Base-by-base conservation (phyloP, 2,888 invertebrate genomes). In the Mythimna albipuncta region DNA sequence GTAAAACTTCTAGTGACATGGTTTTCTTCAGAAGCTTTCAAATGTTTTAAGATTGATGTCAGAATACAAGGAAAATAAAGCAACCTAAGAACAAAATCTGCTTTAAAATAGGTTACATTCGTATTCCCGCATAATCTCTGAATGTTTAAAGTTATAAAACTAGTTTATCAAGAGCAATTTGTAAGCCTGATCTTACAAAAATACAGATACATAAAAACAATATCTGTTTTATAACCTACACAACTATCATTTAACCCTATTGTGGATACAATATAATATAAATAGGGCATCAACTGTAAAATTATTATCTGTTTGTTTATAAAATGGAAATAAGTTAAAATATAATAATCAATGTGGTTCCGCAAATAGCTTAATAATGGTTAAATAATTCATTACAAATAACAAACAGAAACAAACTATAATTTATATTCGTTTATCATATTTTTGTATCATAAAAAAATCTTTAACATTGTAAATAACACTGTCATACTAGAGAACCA, bases 21-120 rank as follows among this genome's bases (percentile, higher is more conserved):
- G 92, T 91, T 89, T 92, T 93, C 93, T 93, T 93, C 93, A 91
- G 91, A 87, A 82, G 84, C 91, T 92, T 93, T 92, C 72, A 91
- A 93, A 89, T 91, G 88, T 91, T 93, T 92, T 90, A 85, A 90
- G 93, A 93, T 93, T 89, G 81, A 90, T 92, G 90, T 89, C 85
- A 88, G 90, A 93, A 91, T 85, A 85, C 85, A 90, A 88, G 89
- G 82, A 86, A 75, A 72, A 77, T 68, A 82, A 64, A 77, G 68
- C 64, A 70, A 82, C 72, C 75, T 79, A 70, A 76, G 65, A 47
- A 77, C 26, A 62, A 67, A 62, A 68, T 72, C 69, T 72, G 65
- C 81, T 32, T 72, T 71, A 69, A 72, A 75, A 76, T 82, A 74
- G 77, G 79, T 83, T 76, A 75, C 64, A 73, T 77, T 69, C 81